A percentile compares a stretch with the other conserved stretches of the same genome.
Conservation (phyloP, 2,888 invertebrate genomes). For the Dusona sp. region DNA sequence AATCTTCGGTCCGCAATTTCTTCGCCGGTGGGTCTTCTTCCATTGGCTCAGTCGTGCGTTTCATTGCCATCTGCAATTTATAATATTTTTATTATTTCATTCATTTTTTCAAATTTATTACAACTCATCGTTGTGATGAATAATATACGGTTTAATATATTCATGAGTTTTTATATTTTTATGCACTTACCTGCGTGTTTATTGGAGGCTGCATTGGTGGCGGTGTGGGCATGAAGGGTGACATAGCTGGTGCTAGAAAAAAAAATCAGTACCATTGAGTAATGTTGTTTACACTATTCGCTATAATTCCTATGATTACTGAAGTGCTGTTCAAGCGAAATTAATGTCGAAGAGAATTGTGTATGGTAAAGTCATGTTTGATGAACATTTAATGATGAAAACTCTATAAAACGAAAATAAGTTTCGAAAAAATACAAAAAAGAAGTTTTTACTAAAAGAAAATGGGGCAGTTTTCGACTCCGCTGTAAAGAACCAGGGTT, state of each 20-base stretch:
- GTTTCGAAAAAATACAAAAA: too few species aligned
- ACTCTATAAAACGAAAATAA: too few species aligned
- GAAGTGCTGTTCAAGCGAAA: too few species aligned
- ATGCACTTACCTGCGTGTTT: constrained; percentile 78
- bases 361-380: too few species aligned
- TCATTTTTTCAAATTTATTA: background rate
- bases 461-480: too few species aligned
- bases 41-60: constrained; percentile 85
- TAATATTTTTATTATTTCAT: constrained; percentile 12
- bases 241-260: constrained; percentile 82
- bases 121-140: too few species aligned
- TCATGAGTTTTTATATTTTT: background rate
- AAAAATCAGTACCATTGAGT: constrained; percentile 24
- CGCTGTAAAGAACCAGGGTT: too few species aligned
- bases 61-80: constrained; percentile 84
- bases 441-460: too few species aligned
- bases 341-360: too few species aligned
- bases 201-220: constrained; percentile 84
- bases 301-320: background rate
- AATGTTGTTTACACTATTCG: background rate
- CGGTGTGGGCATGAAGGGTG: constrained; percentile 84
- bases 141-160: background rate
- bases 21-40: constrained; percentile 96
- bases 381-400: too few species aligned
- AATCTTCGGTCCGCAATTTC: constrained; percentile 96